These are phyloP conservation scores for Microcaecilia unicolor DNA, from an alignment of 2,797 vertebrate species.

Conservation along the genomic window DNA sequence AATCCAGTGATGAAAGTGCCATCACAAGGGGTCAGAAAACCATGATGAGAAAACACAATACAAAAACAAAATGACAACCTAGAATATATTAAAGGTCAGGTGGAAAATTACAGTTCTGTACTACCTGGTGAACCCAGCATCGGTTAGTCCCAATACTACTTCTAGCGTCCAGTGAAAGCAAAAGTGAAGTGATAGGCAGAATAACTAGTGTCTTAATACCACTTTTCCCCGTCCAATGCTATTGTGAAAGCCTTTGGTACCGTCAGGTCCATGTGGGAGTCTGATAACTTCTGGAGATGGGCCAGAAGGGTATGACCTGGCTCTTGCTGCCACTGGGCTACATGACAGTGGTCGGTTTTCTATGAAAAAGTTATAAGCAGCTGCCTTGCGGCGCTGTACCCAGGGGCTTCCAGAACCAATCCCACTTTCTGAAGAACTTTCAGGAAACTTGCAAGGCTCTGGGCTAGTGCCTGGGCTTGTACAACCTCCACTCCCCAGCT, in stretches of 20 bases:
- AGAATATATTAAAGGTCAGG: no score
- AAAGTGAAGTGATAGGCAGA: no score
- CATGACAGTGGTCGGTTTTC: not conserved
- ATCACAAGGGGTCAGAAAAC: no score
- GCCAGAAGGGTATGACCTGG: not conserved
- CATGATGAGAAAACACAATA: no score
- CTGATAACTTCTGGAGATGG: slow-evolving; percentile 11
- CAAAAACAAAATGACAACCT: no score
- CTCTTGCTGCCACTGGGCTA: not conserved
- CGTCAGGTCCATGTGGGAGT: slow-evolving; percentile 44
- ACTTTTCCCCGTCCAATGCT: slow-evolving; percentile 33
- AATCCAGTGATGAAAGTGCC: no score
- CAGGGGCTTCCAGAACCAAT: slow-evolving; percentile 11
- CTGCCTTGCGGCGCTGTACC: not conserved
- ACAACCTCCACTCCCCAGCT: not conserved
- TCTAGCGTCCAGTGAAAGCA: no score
- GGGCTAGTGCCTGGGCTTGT: not conserved
- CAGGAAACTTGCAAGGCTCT: not conserved
- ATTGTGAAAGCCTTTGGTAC: slow-evolving; percentile 43
- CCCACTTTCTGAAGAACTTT: not conserved
- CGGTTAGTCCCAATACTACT: no score
- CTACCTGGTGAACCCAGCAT: no score
- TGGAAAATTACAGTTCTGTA: no score
- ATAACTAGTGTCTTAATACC: slow-evolving; percentile 9
- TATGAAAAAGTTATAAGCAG: not conserved